phyloP scores from a whole-genome alignment of 2,888 invertebrate species.

The Esperia sulphurella region DNA sequence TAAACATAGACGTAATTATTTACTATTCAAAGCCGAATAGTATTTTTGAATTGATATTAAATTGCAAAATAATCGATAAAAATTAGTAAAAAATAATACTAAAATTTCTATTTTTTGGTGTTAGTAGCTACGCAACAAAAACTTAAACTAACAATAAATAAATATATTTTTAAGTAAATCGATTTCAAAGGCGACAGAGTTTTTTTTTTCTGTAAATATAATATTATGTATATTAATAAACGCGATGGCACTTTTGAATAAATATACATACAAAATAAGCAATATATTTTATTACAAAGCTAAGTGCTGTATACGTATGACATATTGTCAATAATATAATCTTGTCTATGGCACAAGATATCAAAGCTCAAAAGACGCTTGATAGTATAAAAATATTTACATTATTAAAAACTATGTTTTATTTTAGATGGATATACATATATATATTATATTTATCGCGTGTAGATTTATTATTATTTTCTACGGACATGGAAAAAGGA shows the following conservation, averaged over 20 bases:
- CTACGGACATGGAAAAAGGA: constrained; percentile 38
- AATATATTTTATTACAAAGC: constrained; percentile 25
- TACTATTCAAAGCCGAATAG: no score
- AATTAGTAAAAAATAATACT: constrained; percentile 50
- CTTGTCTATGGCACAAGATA: constrained; percentile 65
- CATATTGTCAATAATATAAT: constrained; percentile 34
- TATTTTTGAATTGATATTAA: not conserved
- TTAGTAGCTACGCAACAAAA: constrained; percentile 69
- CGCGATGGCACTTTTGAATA: constrained; percentile 67
- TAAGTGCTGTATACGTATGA: constrained; percentile 19
- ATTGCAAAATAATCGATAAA: constrained; percentile 31
- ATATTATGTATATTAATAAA: constrained; percentile 12
- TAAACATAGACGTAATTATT: no score
- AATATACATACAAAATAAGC: constrained; percentile 56
- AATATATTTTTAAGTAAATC: constrained; percentile 63
- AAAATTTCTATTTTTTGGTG: constrained; percentile 69
- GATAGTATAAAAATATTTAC: constrained; percentile 54
- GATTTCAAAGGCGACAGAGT: constrained; percentile 20
- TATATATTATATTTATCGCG: not conserved
- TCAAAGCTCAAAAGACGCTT: constrained; percentile 52
- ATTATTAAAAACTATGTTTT: constrained; percentile 14
- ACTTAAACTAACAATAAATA: constrained; percentile 44
- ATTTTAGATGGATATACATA: constrained; percentile 23
- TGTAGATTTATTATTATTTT: no score
- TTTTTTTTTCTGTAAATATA: constrained; percentile 14